phyloP scores from a whole-genome alignment of 2,888 invertebrate species.

The Lamellibrachia columna region DNA sequence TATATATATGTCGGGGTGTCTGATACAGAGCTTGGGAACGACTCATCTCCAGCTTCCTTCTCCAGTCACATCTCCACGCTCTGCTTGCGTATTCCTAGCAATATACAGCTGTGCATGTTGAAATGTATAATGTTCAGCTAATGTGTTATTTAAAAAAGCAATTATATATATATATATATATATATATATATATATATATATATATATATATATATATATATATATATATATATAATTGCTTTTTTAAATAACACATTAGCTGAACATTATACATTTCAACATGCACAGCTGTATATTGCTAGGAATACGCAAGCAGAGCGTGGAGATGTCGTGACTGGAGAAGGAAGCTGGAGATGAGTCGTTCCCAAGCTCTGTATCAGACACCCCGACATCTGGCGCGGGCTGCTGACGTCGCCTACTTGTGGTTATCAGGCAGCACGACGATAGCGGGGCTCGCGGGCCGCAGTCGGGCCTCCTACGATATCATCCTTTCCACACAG shows the following conservation, averaged over 20 bases:
- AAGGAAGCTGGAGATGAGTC: background rate
- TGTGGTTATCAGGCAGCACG: background rate
- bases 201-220: constrained; percentile 44
- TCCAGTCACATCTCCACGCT: background rate
- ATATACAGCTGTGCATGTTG: background rate
- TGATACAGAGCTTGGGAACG: background rate
- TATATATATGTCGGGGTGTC: background rate
- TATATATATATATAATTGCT: too few species aligned
- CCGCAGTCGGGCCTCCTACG: background rate
- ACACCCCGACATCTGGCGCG: background rate
- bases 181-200: constrained; percentile 45
- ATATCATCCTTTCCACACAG: background rate
- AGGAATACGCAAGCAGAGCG: background rate
- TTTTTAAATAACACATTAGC: too few species aligned
- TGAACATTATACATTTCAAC: background rate
- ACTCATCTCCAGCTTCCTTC: background rate
- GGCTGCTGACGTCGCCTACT: background rate
- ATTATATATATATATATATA: too few species aligned
- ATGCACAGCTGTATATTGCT: background rate
- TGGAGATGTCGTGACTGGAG: background rate
- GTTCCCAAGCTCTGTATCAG: background rate
- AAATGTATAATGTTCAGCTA: too few species aligned
- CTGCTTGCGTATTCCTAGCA: background rate
- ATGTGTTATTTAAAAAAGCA: too few species aligned
- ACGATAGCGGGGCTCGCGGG: background rate